Percentiles rank a stretch among this genome's conserved stretches.
phyloP scores from a whole-genome alignment of 2,888 invertebrate genomes.

The Chaetogeoica ovagalla region DNA sequence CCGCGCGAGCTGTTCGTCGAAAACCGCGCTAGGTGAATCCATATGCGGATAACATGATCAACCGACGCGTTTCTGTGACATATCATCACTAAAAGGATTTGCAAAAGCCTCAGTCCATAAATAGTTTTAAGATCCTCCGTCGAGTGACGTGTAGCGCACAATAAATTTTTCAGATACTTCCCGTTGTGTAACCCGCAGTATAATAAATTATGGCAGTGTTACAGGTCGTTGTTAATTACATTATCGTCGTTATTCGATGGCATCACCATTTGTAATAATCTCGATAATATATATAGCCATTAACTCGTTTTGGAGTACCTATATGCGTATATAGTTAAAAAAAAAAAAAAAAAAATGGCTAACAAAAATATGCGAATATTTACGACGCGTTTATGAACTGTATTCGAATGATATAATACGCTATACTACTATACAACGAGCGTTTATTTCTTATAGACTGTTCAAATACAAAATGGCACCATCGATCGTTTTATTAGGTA shows the following conservation, averaged over 20 bases:
- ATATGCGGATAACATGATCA: slow-evolving; percentile 3
- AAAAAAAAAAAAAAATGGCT: not conserved
- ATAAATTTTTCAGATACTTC: not conserved
- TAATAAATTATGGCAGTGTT: not conserved
- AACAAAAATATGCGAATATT: not conserved
- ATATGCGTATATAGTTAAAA: not conserved
- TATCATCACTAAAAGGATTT: slow-evolving; percentile 39
- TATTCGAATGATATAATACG: too few species aligned
- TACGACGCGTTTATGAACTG: not conserved
- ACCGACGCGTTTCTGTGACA: slow-evolving; percentile 15
- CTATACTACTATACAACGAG: not conserved
- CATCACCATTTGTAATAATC: too few species aligned
- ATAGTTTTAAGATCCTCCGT: slow-evolving; percentile 15
- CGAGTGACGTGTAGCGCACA: slow-evolving; percentile 32
- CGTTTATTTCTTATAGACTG: not conserved
- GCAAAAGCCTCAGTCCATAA: slow-evolving; percentile 12
- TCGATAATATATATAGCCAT: too few species aligned
- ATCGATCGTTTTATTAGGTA: too few species aligned
- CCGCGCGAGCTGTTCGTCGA: not conserved
- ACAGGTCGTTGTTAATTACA: not conserved
- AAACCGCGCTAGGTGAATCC: slow-evolving; percentile 8
- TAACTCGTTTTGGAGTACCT: too few species aligned
- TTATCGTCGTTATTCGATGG: not conserved
- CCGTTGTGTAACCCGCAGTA: not conserved
- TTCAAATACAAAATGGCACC: not conserved